Base-by-base conservation (phyloP, 2,888 invertebrate genomes). In the Theretra japonica region DNA sequence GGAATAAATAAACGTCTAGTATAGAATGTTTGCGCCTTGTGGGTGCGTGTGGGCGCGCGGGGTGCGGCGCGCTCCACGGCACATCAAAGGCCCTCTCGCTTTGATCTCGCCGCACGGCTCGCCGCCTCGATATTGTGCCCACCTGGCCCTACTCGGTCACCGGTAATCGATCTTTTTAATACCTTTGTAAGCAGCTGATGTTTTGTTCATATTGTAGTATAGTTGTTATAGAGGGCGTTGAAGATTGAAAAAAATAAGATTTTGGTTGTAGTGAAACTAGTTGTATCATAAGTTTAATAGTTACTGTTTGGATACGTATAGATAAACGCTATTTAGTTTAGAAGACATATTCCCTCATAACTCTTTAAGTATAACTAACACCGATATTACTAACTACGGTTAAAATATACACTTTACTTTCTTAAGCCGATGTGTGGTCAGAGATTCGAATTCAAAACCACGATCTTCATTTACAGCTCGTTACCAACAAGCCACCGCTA, bases 11-110 rank as follows among this genome's bases (percentile, higher is more conserved):
- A 60, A 19, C 5, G 7, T 17, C 19, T 28, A n/a, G 23, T 28
- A 15, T 30, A 60, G 28, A 19, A 19, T 23, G 28, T 8, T 4
- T n/a, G 19, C 28, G 60, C 60, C 19, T 5, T 19, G 19, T 60
- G 30, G 30, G 60, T 33, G 30, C n/a, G 17, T 21, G 74, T 72
- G 72, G 58, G 70, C 72, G 73, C 70, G 73, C 30, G 73, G 70
- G 74, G 75, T 72, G 73, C 76, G 74, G 76, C 73, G 78, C 86
- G 86, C 86, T 84, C 79, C 81, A 80, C 79, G 82, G 86, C 83
- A 90, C 90, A 87, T 89, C 89, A 90, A 91, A 91, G 87, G 82
- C 78, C 72, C 72, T 73, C 68, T 72, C 75, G 81, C 89, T 91
- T 90, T 91, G 90, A 90, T 89, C 87, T 83, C 77, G 74, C 79